Percentiles rank a stretch among this genome's conserved stretches.
Conservation (phyloP, 2,797 vertebrate species). For the Sebastes paucispinis region DNA sequence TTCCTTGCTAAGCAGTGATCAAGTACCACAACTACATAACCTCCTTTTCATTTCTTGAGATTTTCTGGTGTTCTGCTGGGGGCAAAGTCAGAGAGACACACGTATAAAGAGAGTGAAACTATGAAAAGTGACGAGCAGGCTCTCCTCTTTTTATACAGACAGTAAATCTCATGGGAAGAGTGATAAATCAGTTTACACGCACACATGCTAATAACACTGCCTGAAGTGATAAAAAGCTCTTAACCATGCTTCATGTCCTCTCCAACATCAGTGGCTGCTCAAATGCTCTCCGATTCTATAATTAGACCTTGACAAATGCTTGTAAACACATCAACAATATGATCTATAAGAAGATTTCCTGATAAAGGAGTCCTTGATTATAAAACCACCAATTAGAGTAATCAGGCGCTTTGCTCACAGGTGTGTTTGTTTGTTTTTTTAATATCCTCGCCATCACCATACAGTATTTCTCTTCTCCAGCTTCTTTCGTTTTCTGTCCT, state of each 20-base stretch:
- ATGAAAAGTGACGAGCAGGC: slow-evolving; percentile 21
- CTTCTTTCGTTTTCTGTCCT: background rate
- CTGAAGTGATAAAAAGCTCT: slow-evolving; percentile 16
- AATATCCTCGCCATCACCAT: background rate
- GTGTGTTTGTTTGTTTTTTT: slow-evolving; percentile 13
- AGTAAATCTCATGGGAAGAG: slow-evolving; percentile 3
- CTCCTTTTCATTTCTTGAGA: slow-evolving; percentile 19
- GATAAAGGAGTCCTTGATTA: slow-evolving; percentile 43
- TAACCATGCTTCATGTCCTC: slow-evolving; percentile 21
- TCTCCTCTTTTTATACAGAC: background rate
- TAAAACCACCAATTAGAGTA: slow-evolving; percentile 40
- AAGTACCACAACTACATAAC: background rate
- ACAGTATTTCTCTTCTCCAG: background rate
- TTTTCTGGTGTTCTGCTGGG: slow-evolving; percentile 4
- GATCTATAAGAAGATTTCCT: slow-evolving; percentile 28
- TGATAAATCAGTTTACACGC: slow-evolving; percentile 7
- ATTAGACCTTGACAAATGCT: slow-evolving; percentile 36
- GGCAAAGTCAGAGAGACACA: slow-evolving; percentile 1
- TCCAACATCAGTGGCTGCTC: background rate
- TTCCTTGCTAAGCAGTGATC: background rate
- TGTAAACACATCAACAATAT: slow-evolving; percentile 20
- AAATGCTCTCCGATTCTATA: slow-evolving; percentile 22
- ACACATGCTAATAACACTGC: background rate
- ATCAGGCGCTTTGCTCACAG: slow-evolving; percentile 20
- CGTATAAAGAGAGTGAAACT: background rate